These are phyloP conservation scores for Delia radicum DNA, from an alignment of 1,140 invertebrate species.

Conservation along the genomic window DNA sequence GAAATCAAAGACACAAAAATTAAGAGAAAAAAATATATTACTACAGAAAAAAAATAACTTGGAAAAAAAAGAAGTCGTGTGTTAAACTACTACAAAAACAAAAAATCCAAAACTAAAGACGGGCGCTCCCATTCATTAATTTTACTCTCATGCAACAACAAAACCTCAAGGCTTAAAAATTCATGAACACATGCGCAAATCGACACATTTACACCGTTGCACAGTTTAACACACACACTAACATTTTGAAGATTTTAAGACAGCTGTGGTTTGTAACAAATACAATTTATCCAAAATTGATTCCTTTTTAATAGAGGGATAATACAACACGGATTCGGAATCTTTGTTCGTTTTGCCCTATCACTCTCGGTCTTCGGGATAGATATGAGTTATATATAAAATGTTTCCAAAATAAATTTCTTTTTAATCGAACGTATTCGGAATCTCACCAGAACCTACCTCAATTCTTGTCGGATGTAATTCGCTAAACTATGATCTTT, in stretches of 20 bases:
- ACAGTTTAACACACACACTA: neutral
- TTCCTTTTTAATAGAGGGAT: too few species aligned
- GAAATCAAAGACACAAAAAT: neutral
- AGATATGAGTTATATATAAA: too few species aligned
- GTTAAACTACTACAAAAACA: too few species aligned
- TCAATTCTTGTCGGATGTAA: too few species aligned
- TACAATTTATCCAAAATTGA: neutral
- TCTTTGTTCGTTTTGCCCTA: too few species aligned
- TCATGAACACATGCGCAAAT: neutral
- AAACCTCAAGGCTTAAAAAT: neutral
- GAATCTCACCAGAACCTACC: too few species aligned
- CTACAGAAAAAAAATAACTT: neutral
- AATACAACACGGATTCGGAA: too few species aligned
- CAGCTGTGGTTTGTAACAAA: neutral
- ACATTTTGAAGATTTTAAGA: neutral
- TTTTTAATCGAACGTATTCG: too few species aligned
- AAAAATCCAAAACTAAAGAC: constrained; percentile 4
- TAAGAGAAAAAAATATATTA: neutral
- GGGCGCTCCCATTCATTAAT: constrained; percentile 26
- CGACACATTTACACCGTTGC: neutral
- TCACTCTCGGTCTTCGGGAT: too few species aligned
- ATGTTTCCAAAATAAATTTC: too few species aligned
- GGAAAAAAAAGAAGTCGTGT: constrained; percentile 7
- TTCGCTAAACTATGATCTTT: too few species aligned
- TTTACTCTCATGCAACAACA: constrained; percentile 17